Base-by-base conservation (phyloP, 2,888 invertebrate species). In the Physocephala rufipes region DNA sequence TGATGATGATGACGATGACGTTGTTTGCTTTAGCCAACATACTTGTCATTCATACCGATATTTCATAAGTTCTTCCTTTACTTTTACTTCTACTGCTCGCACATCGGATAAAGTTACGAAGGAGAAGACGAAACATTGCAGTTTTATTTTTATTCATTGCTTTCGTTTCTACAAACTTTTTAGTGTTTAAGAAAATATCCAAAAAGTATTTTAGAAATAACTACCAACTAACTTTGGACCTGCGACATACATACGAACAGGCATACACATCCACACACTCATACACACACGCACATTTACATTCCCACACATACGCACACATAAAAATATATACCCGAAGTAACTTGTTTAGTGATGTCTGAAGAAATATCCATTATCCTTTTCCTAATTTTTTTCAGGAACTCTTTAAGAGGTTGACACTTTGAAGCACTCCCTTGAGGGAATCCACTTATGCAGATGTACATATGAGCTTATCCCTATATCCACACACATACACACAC, bases 31-130 rank as follows among this genome's bases (percentile, higher is more conserved):
- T 76, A 71, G 75, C 79, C 77, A 82, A 81, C 83, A 84, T 82
- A 85, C 84, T 85, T 85, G 83, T 84, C 84, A 84, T 84, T 82
- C 84, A 82, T 75, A 79, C 82, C 84, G 85, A 85, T 85, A 85
- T 82, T 85, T 85, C 82, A 84, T 84, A 84, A 84, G 84, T 84
- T 84, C 84, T 84, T 82, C 81, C 79, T 82, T 81, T 82, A 82
- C 81, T 84, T 85, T 83, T 85, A 85, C 81, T 84, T 81, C 83
- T 82, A 83, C 82, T 82, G 82, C 81, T 80, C 82, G 82, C 36
- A 61, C 19, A 30, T n/a, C 30, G 28, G 28, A 36, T 16, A 61
- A 59, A n/a, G n/a, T n/a, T n/a, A n/a, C n/a, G 36, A 36, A 36
- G 36, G 9, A 36, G 36, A 36, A 36, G 36, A 36, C 4, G 36